These are phyloP conservation scores for Ligdia adustata DNA, from an alignment of 2,888 invertebrate species.

Conservation along the genomic window DNA sequence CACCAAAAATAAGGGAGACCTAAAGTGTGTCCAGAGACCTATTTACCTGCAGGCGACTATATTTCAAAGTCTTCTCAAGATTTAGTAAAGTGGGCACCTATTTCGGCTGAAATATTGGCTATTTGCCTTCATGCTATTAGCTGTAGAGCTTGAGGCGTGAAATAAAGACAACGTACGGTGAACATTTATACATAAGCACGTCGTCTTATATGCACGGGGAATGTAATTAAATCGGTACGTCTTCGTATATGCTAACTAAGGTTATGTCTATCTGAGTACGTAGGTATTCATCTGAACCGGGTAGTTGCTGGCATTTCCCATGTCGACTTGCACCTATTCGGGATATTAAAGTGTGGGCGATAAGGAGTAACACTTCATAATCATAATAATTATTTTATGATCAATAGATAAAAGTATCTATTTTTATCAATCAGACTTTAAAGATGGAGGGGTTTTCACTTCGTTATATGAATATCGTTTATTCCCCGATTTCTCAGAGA, in stretches of 20 bases:
- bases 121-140: constrained; percentile 27
- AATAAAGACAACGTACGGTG: constrained; percentile 21
- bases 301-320: too few species aligned
- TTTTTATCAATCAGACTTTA: too few species aligned
- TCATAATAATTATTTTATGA: too few species aligned
- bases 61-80: constrained; percentile 18
- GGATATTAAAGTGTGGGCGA: too few species aligned
- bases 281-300: too few species aligned
- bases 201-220: constrained; percentile 1
- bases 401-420: too few species aligned
- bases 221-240: constrained; percentile 11
- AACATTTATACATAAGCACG: constrained; percentile 7
- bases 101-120: constrained; percentile 29
- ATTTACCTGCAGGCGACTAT: constrained; percentile 19
- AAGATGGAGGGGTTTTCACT: too few species aligned
- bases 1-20: constrained; percentile 8
- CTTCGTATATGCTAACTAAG: not conserved
- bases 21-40: constrained; percentile 19
- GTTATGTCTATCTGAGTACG: not conserved
- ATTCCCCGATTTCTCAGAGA: too few species aligned
- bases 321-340: too few species aligned
- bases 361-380: too few species aligned
- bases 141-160: constrained; percentile 24
- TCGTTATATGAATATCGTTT: too few species aligned
- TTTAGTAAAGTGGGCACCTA: constrained; percentile 27